A percentile compares a stretch with the other conserved stretches of the same genome.
Conservation (phyloP, 1,140 invertebrate genomes). For the Cydia strobilella region DNA sequence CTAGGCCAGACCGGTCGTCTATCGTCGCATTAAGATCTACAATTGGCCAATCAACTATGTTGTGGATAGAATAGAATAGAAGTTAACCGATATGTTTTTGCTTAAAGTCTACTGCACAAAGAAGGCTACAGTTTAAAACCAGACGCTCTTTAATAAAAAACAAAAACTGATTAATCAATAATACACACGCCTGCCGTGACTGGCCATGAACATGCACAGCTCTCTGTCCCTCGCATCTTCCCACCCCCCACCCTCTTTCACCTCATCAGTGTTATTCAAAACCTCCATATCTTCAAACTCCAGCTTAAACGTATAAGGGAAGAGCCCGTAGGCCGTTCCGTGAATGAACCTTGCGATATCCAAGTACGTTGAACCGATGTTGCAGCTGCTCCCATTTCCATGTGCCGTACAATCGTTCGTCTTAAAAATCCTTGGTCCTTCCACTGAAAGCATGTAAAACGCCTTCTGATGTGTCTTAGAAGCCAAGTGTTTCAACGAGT, state of each 20-base stretch:
- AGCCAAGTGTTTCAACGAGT: constrained; percentile 40
- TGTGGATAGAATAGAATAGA: too few relatives aligned
- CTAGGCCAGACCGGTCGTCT: too few relatives aligned
- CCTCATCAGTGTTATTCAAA: background rate
- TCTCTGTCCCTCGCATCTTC: constrained; percentile 47
- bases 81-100: too few relatives aligned
- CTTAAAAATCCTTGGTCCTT: constrained; percentile 46
- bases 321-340: constrained; percentile 34
- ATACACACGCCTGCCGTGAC: constrained; percentile 8
- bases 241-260: constrained; percentile 37
- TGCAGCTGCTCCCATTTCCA: constrained; percentile 30
- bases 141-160: background rate
- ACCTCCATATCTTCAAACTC: background rate
- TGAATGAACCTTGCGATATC: constrained; percentile 32
- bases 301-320: constrained; percentile 34
- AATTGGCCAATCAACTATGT: too few relatives aligned
- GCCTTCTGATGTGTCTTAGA: constrained; percentile 32
- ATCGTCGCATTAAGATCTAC: too few relatives aligned
- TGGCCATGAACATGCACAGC: constrained; percentile 44
- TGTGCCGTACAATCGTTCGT: constrained; percentile 36
- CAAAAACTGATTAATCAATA: background rate
- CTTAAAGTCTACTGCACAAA: too few relatives aligned
- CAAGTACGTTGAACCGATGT: background rate
- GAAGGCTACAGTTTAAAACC: background rate
- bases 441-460: constrained; percentile 37